Evolutionary conservation across 2,888 invertebrate species (phyloP).

Genomic region (Strigamia crassipes): DNA sequence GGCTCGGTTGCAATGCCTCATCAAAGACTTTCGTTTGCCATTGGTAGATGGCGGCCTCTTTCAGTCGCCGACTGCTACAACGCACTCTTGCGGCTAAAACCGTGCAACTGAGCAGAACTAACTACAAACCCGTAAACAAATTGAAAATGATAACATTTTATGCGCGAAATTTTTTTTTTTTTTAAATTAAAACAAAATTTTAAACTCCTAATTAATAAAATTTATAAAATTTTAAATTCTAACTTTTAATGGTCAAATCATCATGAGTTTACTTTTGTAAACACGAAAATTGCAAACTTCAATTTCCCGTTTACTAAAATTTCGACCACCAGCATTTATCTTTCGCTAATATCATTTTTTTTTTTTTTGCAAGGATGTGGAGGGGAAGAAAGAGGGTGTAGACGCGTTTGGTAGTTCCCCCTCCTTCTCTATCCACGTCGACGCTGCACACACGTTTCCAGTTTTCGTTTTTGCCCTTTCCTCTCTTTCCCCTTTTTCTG

Average conservation of each 20-base stretch:
- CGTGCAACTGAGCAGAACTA: not conserved
- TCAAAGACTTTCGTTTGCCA: conserved; percentile 29
- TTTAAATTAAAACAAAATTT: too few relatives aligned
- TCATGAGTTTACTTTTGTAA: too few relatives aligned
- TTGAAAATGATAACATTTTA: not conserved
- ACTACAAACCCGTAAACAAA: not conserved
- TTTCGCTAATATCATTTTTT: conserved; percentile 23
- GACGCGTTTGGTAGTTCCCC: not conserved
- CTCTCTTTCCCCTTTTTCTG: conserved; percentile 43
- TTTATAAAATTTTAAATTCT: not conserved
- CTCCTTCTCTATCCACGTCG: conserved; percentile 23
- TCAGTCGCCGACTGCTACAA: conserved; percentile 23
- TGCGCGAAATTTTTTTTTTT: not conserved
- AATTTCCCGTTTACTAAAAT: not conserved
- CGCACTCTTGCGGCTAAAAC: conserved; percentile 22
- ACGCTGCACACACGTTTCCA: conserved; percentile 14
- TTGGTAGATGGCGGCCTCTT: conserved; percentile 44
- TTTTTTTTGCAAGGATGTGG: not conserved
- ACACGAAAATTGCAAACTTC: not conserved
- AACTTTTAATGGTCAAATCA: not conserved
- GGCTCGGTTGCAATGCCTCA: conserved; percentile 6
- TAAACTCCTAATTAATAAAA: too few relatives aligned
- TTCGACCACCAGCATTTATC: conserved; percentile 14
- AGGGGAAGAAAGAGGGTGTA: not conserved
- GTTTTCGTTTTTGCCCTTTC: conserved; percentile 25